These are phyloP conservation scores for Cottus gobio DNA, from an alignment of 2,113 vertebrate species.

Conservation along the genomic window DNA sequence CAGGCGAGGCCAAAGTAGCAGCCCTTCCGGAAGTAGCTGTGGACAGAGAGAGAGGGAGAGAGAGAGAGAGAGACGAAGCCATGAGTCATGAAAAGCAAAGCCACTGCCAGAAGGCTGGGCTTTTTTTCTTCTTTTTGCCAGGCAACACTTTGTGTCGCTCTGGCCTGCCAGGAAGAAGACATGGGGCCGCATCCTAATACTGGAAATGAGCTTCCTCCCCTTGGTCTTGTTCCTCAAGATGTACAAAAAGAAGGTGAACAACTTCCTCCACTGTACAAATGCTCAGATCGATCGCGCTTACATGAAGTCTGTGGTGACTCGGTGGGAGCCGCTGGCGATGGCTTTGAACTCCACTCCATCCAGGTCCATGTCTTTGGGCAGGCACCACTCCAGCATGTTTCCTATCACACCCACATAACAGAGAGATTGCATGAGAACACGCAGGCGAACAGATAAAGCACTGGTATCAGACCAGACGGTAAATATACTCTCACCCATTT, in stretches of 20 bases:
- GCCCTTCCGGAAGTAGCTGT: constrained; percentile 95
- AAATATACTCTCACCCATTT: not conserved
- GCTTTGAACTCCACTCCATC: constrained; percentile 97
- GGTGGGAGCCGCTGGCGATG: constrained; percentile 95
- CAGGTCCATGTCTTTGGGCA: constrained; percentile 94
- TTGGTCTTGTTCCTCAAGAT: not conserved
- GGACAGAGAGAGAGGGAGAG: constrained; percentile 2
- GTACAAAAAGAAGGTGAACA: not conserved
- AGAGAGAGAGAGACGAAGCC: constrained; percentile 32
- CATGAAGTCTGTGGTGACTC: constrained; percentile 96
- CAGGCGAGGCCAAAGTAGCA: constrained; percentile 94
- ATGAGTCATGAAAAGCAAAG: constrained; percentile 57
- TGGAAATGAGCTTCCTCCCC: not conserved
- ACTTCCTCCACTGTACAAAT: not conserved
- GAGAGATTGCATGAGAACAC: not conserved
- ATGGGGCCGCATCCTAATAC: constrained; percentile 48
- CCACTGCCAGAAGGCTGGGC: constrained; percentile 67
- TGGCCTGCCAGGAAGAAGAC: constrained; percentile 51
- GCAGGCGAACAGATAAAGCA: constrained; percentile 7
- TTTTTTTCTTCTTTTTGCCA: constrained; percentile 27
- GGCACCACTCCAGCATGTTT: constrained; percentile 97
- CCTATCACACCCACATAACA: constrained; percentile 78
- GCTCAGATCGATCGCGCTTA: constrained; percentile 77
- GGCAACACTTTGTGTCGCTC: constrained; percentile 39
- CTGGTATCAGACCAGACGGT: not conserved